These are phyloP conservation scores for Protobothrops flavoviridis DNA, from an alignment of 2,113 vertebrate genomes.

Conservation along the genomic window DNA sequence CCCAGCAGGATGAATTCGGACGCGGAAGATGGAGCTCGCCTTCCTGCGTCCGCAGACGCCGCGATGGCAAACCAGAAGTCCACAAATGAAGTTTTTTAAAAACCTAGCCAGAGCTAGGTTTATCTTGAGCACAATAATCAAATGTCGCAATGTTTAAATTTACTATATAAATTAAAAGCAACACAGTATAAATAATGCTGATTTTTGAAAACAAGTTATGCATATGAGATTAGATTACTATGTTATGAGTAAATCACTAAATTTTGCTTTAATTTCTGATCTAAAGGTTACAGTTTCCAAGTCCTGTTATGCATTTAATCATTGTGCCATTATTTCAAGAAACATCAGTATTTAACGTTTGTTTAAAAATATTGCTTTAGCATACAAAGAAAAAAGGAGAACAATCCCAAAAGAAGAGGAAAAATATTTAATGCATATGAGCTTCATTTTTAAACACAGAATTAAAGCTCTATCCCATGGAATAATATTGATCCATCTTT, in stretches of 20 bases:
- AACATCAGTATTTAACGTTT: neutral
- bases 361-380: neutral
- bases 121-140: slow-evolving; percentile 53
- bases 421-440: neutral
- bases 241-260: slow-evolving; percentile 43
- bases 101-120: slow-evolving; percentile 60
- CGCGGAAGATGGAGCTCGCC: too few species aligned
- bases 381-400: neutral
- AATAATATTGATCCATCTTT: neutral
- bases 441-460: neutral
- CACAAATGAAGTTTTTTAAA: slow-evolving; percentile 54
- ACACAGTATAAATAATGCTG: slow-evolving; percentile 48
- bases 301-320: neutral
- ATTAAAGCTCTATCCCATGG: neutral
- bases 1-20: too few species aligned
- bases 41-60: too few species aligned
- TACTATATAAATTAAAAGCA: slow-evolving; percentile 52
- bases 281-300: slow-evolving; percentile 45
- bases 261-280: slow-evolving; percentile 37
- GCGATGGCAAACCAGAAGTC: too few species aligned
- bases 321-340: neutral
- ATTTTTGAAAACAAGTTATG: slow-evolving; percentile 46
- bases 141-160: slow-evolving; percentile 51
- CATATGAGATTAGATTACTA: slow-evolving; percentile 46
- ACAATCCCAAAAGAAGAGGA: neutral